Percentiles rank a stretch among this genome's conserved stretches.
phyloP scores from a whole-genome alignment of 1,140 invertebrate genomes.

The Drosophila carrolli region DNA sequence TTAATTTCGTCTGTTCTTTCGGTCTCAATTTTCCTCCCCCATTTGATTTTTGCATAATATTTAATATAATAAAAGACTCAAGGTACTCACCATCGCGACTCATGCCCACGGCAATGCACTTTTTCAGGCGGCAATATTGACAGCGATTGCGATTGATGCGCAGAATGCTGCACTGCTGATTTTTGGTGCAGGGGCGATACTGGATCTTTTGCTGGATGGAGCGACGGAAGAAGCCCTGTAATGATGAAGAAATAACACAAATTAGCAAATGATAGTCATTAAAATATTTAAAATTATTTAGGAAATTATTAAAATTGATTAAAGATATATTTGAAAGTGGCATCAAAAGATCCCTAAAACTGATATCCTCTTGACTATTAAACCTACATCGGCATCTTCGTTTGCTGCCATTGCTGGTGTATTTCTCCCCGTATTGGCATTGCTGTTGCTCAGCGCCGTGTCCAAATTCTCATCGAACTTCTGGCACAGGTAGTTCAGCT shows the following conservation, averaged over 20 bases:
- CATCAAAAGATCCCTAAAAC: neutral
- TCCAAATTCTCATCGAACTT: conserved; percentile 84
- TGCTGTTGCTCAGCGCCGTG: conserved; percentile 56
- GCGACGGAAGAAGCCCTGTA: conserved; percentile 93
- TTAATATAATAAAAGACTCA: neutral
- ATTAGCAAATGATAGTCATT: neutral
- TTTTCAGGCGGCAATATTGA: conserved; percentile 98
- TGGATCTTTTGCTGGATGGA: conserved; percentile 99
- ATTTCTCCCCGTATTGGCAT: conserved; percentile 28
- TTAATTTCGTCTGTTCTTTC: conserved; percentile 14
- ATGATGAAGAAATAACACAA: conserved; percentile 60
- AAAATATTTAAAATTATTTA: neutral
- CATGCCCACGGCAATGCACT: conserved; percentile 99
- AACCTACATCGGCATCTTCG: conserved; percentile 76
- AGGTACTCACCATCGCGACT: conserved; percentile 95
- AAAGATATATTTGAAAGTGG: neutral
- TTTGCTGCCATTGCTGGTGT: conserved; percentile 37
- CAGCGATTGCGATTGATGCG: conserved; percentile 98
- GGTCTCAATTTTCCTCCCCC: neutral
- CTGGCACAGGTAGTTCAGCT: conserved; percentile 81
- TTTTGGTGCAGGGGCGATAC: conserved; percentile 98
- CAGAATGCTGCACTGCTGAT: conserved; percentile 98
- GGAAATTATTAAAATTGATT: neutral
- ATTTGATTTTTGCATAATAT: conserved; percentile 17
- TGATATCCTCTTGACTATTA: too few species aligned